phyloP scores from a whole-genome alignment of 2,113 vertebrate genomes.

The Crypturellus undulatus region DNA sequence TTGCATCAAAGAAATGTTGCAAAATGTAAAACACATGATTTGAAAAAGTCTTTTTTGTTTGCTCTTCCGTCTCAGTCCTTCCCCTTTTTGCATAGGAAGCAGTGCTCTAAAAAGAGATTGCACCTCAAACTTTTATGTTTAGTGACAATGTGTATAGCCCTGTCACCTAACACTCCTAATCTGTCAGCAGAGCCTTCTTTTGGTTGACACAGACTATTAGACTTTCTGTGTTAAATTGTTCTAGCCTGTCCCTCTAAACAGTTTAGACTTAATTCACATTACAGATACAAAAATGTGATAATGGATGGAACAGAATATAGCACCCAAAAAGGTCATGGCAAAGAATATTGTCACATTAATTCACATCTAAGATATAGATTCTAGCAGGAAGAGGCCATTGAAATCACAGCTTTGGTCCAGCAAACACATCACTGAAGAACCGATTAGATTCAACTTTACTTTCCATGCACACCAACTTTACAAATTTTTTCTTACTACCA shows the following conservation, averaged over 20 bases:
- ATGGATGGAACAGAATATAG: background rate
- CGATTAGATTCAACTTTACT: background rate
- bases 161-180: background rate
- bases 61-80: background rate
- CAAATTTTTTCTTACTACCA: fast-evolving
- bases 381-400: background rate
- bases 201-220: background rate
- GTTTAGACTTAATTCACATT: background rate
- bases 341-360: background rate
- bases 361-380: background rate
- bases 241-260: background rate
- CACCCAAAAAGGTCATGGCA: background rate
- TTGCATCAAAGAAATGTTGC: background rate
- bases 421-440: background rate
- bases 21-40: background rate
- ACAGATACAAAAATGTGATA: background rate
- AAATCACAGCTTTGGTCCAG: background rate
- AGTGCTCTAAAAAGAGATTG: background rate
- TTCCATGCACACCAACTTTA: background rate
- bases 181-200: background rate
- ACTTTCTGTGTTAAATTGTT: background rate
- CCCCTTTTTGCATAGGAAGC: background rate
- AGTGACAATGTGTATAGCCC: background rate
- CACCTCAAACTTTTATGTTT: background rate
- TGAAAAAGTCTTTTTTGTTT: background rate